Evolutionary conservation across 2,888 invertebrate species (phyloP).

Genomic region (Cistogaster globosa): DNA sequence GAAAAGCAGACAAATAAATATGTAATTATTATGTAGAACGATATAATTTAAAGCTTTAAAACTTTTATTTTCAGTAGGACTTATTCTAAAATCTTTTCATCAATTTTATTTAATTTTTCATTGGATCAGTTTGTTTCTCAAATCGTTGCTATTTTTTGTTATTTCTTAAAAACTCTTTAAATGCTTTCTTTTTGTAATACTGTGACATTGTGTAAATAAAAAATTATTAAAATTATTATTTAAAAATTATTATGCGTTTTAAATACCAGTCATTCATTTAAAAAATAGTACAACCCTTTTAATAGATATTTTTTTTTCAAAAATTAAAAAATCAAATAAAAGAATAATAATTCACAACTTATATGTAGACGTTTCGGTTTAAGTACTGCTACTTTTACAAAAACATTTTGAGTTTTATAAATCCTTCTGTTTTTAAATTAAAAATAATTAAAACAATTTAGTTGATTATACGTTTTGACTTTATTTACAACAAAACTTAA

Average conservation of each 20-base stretch:
- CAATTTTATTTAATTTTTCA: neutral
- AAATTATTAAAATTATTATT: constrained; percentile 4
- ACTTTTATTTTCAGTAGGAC: no score
- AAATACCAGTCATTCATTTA: constrained; percentile 38
- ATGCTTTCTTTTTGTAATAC: constrained; percentile 57
- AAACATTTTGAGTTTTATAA: neutral
- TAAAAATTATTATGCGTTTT: constrained; percentile 49
- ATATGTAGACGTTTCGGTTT: constrained; percentile 19
- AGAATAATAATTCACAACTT: constrained; percentile 39
- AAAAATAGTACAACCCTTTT: constrained; percentile 58
- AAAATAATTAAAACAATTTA: no score
- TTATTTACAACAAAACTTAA: no score
- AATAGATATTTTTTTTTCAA: neutral
- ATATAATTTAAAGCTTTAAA: no score
- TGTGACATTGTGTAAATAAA: constrained; percentile 25
- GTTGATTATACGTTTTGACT: no score
- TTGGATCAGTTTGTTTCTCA: neutral
- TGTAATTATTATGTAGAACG: no score
- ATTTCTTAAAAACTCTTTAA: no score
- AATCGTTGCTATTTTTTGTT: neutral
- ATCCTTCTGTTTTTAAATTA: neutral
- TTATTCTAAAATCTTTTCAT: neutral
- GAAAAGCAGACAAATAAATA: no score
- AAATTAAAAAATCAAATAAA: neutral
- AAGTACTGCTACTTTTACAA: constrained; percentile 25